Percentiles rank a stretch among this genome's conserved stretches.
Evolutionary conservation across 2,797 vertebrate species (phyloP).

Genomic region (Silurus aristotelis): DNA sequence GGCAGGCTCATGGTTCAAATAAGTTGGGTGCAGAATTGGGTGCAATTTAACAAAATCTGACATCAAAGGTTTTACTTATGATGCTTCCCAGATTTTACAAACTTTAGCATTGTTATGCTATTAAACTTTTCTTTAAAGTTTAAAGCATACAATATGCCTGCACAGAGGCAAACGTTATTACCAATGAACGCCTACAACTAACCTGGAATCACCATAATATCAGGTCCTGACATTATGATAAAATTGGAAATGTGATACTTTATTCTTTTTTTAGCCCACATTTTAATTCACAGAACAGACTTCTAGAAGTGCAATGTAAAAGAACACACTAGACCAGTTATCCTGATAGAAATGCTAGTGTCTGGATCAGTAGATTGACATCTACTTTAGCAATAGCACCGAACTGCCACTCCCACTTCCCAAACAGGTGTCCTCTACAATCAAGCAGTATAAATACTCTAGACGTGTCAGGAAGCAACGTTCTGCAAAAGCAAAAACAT

Average conservation of each 20-base stretch:
- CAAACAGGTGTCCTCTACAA: neutral
- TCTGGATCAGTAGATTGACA: neutral
- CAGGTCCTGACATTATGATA: neutral
- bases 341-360: neutral
- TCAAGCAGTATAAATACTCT: neutral
- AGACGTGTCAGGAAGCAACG: neutral
- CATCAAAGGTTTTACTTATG: neutral
- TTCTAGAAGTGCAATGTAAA: neutral
- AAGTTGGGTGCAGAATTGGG: neutral
- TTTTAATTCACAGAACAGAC: neutral
- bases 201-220: neutral
- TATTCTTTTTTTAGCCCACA: neutral
- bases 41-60: neutral
- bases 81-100: neutral
- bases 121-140: neutral
- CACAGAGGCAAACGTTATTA: neutral
- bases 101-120: neutral
- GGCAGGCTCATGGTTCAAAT: too few relatives aligned
- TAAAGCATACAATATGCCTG: neutral
- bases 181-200: constrained; percentile 2
- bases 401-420: neutral
- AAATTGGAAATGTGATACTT: neutral
- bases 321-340: neutral
- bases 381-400: neutral
- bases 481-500: constrained; percentile 27